Evolutionary conservation across 2,888 invertebrate genomes (phyloP).

Genomic region (Monopis laevigella): DNA sequence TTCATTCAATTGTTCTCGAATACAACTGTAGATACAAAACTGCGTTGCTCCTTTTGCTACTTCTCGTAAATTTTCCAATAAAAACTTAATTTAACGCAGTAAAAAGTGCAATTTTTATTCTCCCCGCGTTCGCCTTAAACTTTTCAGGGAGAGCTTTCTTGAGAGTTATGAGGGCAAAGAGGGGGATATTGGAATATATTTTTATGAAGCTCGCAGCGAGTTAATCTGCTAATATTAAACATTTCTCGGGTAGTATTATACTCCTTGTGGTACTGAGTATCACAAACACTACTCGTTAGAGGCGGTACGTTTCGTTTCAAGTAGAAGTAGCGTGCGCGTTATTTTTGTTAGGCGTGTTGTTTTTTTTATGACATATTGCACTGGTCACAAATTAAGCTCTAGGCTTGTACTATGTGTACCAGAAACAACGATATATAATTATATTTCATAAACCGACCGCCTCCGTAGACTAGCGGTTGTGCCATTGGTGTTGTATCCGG

Average conservation of each 20-base stretch:
- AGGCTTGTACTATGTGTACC: too few species aligned
- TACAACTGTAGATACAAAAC: conserved; percentile 9
- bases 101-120: conserved; percentile 57
- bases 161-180: conserved; percentile 21
- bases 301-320: not conserved
- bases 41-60: conserved; percentile 17
- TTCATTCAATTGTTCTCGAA: too few species aligned
- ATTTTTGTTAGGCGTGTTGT: too few species aligned
- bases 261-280: not conserved
- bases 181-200: conserved; percentile 48
- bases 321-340: too few species aligned
- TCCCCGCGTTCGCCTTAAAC: conserved; percentile 53
- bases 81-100: conserved; percentile 55
- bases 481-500: too few species aligned
- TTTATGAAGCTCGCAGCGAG: conserved; percentile 52
- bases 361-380: too few species aligned
- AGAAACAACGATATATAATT: too few species aligned
- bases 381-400: too few species aligned
- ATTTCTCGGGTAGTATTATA: conserved; percentile 18
- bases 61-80: conserved; percentile 46
- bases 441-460: too few species aligned
- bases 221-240: conserved; percentile 57
- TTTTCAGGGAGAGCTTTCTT: conserved; percentile 47
- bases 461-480: too few species aligned
- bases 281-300: not conserved